These are phyloP conservation scores for Caretta caretta DNA, from an alignment of 2,113 vertebrate species.

Conservation along the genomic window DNA sequence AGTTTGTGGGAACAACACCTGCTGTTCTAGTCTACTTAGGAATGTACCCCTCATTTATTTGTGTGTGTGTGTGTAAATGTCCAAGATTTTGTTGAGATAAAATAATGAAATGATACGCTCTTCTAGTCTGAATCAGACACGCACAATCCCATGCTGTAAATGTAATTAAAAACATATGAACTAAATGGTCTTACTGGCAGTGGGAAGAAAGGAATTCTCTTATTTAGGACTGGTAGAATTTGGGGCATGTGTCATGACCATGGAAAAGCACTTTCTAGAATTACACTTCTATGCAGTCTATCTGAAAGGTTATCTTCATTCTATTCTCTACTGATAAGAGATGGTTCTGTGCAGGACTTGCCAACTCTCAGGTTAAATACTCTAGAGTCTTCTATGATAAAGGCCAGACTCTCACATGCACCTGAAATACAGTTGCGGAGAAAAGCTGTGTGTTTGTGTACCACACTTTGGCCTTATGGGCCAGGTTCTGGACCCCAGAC, in stretches of 20 bases:
- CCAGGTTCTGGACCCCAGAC: not conserved
- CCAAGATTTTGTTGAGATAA: not conserved
- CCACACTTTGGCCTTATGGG: not conserved
- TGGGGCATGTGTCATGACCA: accelerated
- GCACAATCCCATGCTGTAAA: not conserved
- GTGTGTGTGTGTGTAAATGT: not conserved
- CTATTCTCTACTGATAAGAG: not conserved
- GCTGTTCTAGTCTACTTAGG: not conserved
- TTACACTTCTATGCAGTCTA: not conserved
- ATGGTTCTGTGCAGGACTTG: not conserved
- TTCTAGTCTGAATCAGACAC: not conserved
- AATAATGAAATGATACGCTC: not conserved
- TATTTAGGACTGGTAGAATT: accelerated
- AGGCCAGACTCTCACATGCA: not conserved
- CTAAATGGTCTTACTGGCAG: accelerated
- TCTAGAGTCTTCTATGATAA: not conserved
- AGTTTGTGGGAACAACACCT: not conserved
- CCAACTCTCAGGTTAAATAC: not conserved
- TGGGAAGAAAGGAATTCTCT: not conserved
- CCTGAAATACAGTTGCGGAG: not conserved
- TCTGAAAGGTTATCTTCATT: not conserved
- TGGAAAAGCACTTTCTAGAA: not conserved
- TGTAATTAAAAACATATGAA: not conserved
- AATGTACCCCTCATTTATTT: not conserved
- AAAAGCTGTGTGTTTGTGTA: not conserved